Evolutionary conservation across 2,888 invertebrate genomes (phyloP).

Genomic region (Subacronicta megacephala): DNA sequence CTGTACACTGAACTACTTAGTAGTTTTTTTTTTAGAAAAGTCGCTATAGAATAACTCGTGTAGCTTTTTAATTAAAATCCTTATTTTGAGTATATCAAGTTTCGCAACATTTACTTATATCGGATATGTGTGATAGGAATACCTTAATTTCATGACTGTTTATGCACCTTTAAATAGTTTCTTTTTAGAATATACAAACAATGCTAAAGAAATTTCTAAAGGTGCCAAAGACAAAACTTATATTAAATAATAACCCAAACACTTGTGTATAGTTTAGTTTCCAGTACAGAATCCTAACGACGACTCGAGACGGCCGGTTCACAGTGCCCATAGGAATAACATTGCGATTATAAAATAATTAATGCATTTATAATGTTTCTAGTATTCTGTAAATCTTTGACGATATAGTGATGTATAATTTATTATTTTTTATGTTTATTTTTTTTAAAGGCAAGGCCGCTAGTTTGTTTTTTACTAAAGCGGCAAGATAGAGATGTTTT

Average conservation of each 20-base stretch:
- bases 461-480: constrained; percentile 11
- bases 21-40: too few species aligned
- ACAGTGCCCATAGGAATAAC: constrained; percentile 45
- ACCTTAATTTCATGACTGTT: too few species aligned
- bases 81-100: too few species aligned
- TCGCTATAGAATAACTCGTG: too few species aligned
- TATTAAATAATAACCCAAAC: constrained; percentile 37
- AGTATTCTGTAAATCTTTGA: constrained; percentile 17
- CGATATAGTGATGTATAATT: constrained; percentile 18
- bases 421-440: constrained; percentile 2
- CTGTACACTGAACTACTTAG: too few species aligned
- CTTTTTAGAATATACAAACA: too few species aligned
- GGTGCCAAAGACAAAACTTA: constrained; percentile 1
- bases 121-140: too few species aligned
- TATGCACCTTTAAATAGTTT: too few species aligned
- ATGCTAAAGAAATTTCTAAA: too few species aligned
- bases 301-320: constrained; percentile 54
- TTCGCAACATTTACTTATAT: too few species aligned
- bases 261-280: constrained; percentile 28
- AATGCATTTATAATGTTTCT: constrained; percentile 34
- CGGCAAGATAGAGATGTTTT: constrained; percentile 22
- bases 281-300: constrained; percentile 39
- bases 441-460: constrained; percentile 6
- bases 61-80: too few species aligned
- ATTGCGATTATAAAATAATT: constrained; percentile 44